Base-by-base conservation (phyloP, 2,797 vertebrate species). In the Typhlichthys eigenmanni region DNA sequence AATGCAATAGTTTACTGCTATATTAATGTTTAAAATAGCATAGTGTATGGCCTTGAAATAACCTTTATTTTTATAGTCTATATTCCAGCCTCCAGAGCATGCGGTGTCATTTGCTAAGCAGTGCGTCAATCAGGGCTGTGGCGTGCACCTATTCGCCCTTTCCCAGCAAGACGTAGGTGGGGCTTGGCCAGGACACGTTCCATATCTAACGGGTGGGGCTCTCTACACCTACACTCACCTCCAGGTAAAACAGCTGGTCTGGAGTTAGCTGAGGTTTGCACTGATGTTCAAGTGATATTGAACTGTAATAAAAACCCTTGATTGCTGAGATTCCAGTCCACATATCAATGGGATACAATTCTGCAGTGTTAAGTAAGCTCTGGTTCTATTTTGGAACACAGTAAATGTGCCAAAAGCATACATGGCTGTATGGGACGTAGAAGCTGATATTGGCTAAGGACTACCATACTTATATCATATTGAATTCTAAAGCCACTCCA, bases 71-170 rank as follows among this genome's bases (percentile, higher is more conserved):
- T 19, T 14, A 0, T 66, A 94, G 93, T 89, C 91, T 38, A 90
- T 93, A 56, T 94, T 93, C 60, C 90, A 93, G 83, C 87, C 88
- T 0, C 81, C 90, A 34, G 91, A 92, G 12, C 43, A 47, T 10
- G 75, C 71, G 16, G 4, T 81, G 56, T 90, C 87, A 56, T 69
- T 94, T 89, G 78, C 88, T 67, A 89, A 86, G 68, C 84, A 88
- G 53, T 93, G 92, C 3, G 72, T 93, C 76, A 10, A 0, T 82
- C 91, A 94, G 75, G 93, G 92, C 58, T 94, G 91, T 43, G 74
- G 91, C 9, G 68, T 93, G 69, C 88, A 93, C 76, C 80, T 93
- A 53, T 94, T 93, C 64, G 60, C 90, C 69, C 90, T 93, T 32
- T 88, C 89, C 11, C 86, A 89, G 61, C 89, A 91, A 55, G 82